Conservation (phyloP, 2,888 invertebrate genomes). For the Melinaea menophilus region DNA sequence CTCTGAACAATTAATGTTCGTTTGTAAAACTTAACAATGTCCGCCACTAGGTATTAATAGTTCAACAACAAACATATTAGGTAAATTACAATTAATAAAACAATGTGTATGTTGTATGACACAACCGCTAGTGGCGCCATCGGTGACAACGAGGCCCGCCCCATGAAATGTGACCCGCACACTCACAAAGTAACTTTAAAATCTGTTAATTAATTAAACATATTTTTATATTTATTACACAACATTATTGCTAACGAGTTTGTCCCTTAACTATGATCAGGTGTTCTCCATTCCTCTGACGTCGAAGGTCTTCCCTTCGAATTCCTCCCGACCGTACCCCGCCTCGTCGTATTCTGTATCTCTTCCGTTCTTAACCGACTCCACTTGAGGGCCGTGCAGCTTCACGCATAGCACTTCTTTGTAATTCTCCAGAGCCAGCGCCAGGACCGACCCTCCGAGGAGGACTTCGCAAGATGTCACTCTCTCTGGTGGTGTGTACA, state of each 20-base stretch:
- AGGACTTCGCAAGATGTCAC: slow-evolving; percentile 88
- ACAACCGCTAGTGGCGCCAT: slow-evolving; percentile 19
- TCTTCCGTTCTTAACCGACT: slow-evolving; percentile 54
- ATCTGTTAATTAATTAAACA: slow-evolving; percentile 10
- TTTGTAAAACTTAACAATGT: slow-evolving; percentile 19
- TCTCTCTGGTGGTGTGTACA: slow-evolving; percentile 85
- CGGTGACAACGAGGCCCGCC: slow-evolving; percentile 27
- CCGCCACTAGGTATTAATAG: slow-evolving; percentile 14
- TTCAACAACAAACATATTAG: neutral
- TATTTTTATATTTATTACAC: slow-evolving; percentile 18
- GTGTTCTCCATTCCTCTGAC: slow-evolving; percentile 65
- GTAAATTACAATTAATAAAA: neutral
- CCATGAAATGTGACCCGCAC: slow-evolving; percentile 33
- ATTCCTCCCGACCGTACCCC: slow-evolving; percentile 54
- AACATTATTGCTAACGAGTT: slow-evolving; percentile 29
- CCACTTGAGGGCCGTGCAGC: slow-evolving; percentile 64
- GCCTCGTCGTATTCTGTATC: slow-evolving; percentile 77
- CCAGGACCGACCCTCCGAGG: slow-evolving; percentile 83
- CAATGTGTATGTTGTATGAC: neutral
- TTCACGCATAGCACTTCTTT: slow-evolving; percentile 81
- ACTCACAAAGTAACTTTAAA: slow-evolving; percentile 18
- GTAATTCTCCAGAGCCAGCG: slow-evolving; percentile 83
- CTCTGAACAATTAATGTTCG: neutral
- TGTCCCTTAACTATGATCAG: slow-evolving; percentile 46
- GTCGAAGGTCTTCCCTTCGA: slow-evolving; percentile 71